Percentiles rank a stretch among this genome's conserved stretches.
Evolutionary conservation across 30 jellyfish, hydroid and myxozoan genomes (phyloP).

Genomic region (Aurelia aurita complex sp. Pacific): DNA sequence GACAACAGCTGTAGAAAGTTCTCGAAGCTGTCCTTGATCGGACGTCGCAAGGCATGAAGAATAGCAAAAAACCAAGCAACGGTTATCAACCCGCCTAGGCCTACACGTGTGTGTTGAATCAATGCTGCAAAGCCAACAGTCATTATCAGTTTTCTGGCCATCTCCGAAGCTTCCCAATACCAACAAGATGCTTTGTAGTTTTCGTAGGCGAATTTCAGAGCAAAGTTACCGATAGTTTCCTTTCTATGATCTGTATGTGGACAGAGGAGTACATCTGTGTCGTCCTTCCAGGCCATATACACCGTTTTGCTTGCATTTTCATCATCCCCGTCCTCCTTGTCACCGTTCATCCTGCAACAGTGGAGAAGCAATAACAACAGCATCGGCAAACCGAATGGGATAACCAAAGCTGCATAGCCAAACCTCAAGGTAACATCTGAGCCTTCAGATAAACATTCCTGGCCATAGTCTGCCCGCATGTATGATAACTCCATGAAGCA

Average conservation of each 20-base stretch:
- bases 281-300: background rate
- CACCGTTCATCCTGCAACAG: background rate
- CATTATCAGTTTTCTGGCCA: constrained; percentile 6
- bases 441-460: constrained; percentile 5
- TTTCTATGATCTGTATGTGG: background rate
- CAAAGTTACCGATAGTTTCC: constrained; percentile 1
- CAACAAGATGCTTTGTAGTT: constrained; percentile 1
- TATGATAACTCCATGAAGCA: background rate
- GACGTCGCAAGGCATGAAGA: constrained; percentile 34
- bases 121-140: constrained; percentile 3
- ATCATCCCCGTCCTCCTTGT: background rate
- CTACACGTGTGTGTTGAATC: constrained; percentile 19
- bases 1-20: constrained; percentile 42
- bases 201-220: constrained; percentile 11
- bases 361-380: constrained; percentile 24
- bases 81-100: constrained; percentile 2
- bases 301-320: background rate
- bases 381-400: constrained; percentile 42
- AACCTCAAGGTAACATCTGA: background rate
- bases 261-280: background rate
- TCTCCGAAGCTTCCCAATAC: constrained; percentile 27
- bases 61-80: constrained; percentile 23
- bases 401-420: constrained; percentile 16
- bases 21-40: constrained; percentile 46
- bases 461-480: constrained; percentile 48